A percentile compares a stretch with the other conserved stretches of the same genome.
Evolutionary conservation across 2,797 vertebrate genomes (phyloP).

Genomic region (Mus minutoides): DNA sequence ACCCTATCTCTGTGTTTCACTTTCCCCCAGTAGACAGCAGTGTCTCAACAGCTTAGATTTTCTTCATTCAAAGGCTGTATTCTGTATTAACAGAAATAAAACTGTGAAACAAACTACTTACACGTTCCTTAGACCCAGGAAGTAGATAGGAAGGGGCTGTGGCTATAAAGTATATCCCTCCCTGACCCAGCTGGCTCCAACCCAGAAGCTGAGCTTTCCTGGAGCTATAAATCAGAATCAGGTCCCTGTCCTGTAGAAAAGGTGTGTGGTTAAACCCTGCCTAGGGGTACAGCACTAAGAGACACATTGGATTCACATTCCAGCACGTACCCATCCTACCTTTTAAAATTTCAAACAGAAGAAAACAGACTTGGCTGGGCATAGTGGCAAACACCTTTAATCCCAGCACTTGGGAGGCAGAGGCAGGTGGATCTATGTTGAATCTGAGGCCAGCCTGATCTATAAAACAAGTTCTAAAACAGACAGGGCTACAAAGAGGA

Average conservation of each 20-base stretch:
- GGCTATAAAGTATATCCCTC: background rate
- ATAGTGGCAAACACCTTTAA: background rate
- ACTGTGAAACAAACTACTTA: background rate
- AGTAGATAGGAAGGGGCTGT: background rate
- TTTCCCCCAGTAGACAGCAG: background rate
- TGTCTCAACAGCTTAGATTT: background rate
- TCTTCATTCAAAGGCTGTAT: background rate
- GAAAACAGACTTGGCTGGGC: background rate
- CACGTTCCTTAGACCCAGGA: background rate
- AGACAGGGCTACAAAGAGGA: background rate
- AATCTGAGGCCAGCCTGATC: background rate
- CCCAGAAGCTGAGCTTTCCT: background rate
- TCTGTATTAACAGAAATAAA: background rate
- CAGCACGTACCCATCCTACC: background rate
- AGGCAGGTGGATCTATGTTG: background rate
- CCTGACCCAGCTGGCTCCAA: background rate
- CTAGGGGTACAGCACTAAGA: background rate
- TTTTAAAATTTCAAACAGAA: background rate
- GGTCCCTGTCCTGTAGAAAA: background rate
- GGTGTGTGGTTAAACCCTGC: background rate
- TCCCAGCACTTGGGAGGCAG: background rate
- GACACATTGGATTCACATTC: background rate
- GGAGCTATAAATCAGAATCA: too few relatives aligned
- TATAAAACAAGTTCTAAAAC: background rate
- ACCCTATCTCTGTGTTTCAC: background rate